A percentile compares a stretch with the other conserved stretches of the same genome.
Conservation (phyloP, 2,888 invertebrate species). For the Parnassius mnemosyne region DNA sequence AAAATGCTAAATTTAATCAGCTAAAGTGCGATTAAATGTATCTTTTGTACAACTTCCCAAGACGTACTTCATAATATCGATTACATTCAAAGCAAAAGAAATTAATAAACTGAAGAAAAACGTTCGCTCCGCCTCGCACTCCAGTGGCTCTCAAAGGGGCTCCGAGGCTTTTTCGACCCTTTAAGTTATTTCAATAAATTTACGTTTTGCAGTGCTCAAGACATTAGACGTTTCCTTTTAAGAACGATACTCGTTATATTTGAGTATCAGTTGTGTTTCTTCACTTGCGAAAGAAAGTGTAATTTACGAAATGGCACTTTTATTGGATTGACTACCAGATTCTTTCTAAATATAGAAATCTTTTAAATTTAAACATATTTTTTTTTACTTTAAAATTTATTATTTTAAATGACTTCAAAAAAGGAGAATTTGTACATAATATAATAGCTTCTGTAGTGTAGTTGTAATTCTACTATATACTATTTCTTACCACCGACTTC, state of each 20-base stretch:
- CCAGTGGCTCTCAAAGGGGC: conserved; percentile 12
- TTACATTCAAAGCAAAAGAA: conserved; percentile 16
- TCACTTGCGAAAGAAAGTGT: too few species aligned
- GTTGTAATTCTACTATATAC: too few species aligned
- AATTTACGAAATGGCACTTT: too few species aligned
- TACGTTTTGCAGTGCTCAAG: conserved; percentile 1
- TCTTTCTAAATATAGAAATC: too few species aligned
- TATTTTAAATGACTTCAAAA: too few species aligned
- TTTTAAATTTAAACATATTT: too few species aligned
- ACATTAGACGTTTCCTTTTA: conserved; percentile 1
- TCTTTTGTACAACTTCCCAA: conserved; percentile 3
- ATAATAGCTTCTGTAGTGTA: too few species aligned
- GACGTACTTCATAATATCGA: conserved; percentile 15
- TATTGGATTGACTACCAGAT: too few species aligned
- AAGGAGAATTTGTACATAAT: too few species aligned
- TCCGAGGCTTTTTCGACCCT: conserved; percentile 8
- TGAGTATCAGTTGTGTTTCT: background rate
- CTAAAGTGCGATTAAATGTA: conserved; percentile 1
- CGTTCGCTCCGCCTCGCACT: conserved; percentile 1
- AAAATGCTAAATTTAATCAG: background rate
- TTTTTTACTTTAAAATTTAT: too few species aligned
- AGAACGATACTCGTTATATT: conserved; percentile 14
- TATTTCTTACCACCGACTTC: too few species aligned
- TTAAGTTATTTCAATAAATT: conserved; percentile 11
- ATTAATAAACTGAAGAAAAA: conserved; percentile 9